Conservation (phyloP, 2,888 invertebrate genomes). For the Villa cingulata region DNA sequence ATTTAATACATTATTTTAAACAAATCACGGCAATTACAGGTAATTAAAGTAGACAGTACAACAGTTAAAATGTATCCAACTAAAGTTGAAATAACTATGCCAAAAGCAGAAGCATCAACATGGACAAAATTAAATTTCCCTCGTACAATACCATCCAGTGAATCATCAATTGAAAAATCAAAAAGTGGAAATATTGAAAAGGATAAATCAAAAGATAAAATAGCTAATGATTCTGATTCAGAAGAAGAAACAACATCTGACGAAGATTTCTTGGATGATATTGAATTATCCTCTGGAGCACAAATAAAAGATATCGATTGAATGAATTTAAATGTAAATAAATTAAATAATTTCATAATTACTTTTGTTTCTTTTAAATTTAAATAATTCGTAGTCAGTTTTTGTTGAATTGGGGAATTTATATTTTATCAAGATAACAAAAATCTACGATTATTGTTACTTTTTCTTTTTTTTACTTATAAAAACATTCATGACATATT, state of each 20-base stretch:
- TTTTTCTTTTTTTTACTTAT: too few relatives aligned
- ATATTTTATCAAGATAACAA: too few relatives aligned
- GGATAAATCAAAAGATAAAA: slow-evolving; percentile 11
- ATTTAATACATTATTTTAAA: too few relatives aligned
- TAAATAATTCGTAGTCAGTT: too few relatives aligned
- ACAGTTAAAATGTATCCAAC: slow-evolving; percentile 67
- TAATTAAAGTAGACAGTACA: slow-evolving; percentile 58
- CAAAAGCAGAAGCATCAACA: slow-evolving; percentile 68
- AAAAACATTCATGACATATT: too few relatives aligned
- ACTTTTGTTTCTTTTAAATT: too few relatives aligned
- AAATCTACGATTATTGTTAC: too few relatives aligned
- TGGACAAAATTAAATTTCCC: slow-evolving; percentile 69
- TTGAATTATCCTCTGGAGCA: slow-evolving; percentile 34
- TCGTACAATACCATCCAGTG: slow-evolving; percentile 23
- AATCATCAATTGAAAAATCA: slow-evolving; percentile 1
- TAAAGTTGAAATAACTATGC: slow-evolving; percentile 85
- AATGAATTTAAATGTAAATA: too few relatives aligned
- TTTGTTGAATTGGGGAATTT: too few relatives aligned
- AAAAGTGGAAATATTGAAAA: slow-evolving; percentile 1
- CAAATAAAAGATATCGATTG: not conserved
- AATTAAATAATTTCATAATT: too few relatives aligned
- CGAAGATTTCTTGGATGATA: slow-evolving; percentile 56
- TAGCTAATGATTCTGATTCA: slow-evolving; percentile 37
- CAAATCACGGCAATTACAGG: too few relatives aligned
- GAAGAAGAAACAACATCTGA: slow-evolving; percentile 43